These are phyloP conservation scores for Madoqua kirkii DNA, from an alignment of 2,113 vertebrate genomes.

Conservation along the genomic window DNA sequence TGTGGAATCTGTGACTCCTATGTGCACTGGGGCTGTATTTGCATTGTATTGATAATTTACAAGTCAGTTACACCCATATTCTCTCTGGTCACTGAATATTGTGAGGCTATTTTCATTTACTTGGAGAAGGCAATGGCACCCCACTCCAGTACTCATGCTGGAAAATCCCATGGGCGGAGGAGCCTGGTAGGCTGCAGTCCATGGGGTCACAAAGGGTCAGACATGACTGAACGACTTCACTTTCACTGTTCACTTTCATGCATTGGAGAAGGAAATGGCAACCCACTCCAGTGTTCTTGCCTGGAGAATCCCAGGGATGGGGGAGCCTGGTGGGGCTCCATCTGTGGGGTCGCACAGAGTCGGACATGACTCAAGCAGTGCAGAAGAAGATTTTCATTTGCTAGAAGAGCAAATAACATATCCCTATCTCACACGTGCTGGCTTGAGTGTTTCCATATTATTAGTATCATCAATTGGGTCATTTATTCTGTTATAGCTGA, in stretches of 20 bases:
- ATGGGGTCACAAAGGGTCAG: too few relatives aligned
- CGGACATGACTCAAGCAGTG: accelerated
- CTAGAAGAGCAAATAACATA: neutral
- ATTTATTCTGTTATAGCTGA: neutral
- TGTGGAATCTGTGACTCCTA: neutral
- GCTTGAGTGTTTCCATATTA: neutral
- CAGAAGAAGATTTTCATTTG: neutral
- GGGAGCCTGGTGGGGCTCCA: too few relatives aligned
- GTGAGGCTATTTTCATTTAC: neutral
- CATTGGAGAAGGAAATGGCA: too few relatives aligned
- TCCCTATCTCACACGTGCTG: neutral
- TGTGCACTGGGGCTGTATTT: neutral
- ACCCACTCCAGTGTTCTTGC: too few relatives aligned
- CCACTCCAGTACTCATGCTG: too few relatives aligned
- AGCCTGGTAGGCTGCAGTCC: too few relatives aligned
- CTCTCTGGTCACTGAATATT: neutral
- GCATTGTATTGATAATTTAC: neutral
- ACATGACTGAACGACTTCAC: too few relatives aligned
- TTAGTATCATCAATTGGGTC: neutral
- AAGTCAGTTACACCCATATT: neutral
- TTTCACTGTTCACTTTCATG: too few relatives aligned
- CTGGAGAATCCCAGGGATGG: too few relatives aligned
- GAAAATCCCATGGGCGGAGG: too few relatives aligned
- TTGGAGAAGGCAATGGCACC: too few relatives aligned
- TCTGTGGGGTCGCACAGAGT: too few relatives aligned